Conservation (phyloP, 2,113 vertebrate species). For the Brachyistius frenatus region DNA sequence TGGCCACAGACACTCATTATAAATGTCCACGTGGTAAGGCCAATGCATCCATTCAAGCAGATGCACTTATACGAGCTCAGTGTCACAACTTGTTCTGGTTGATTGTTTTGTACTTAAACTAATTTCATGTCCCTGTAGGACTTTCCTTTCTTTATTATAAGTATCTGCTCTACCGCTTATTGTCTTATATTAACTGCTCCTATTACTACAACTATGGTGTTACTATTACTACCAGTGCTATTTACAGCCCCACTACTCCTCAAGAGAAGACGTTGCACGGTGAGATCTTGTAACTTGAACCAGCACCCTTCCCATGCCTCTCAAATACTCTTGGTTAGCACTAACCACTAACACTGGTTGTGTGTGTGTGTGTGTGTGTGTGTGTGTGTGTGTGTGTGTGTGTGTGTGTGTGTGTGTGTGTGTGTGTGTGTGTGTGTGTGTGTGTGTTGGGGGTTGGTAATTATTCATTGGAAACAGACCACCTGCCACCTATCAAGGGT, state of each 20-base stretch:
- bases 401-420: too few species aligned
- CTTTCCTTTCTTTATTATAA: background rate
- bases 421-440: slow-evolving; percentile 12
- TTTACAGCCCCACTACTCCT: slow-evolving; percentile 20
- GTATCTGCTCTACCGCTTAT: background rate
- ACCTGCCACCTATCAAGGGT: slow-evolving; percentile 8
- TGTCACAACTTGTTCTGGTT: background rate
- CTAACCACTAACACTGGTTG: background rate
- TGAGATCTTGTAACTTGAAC: slow-evolving; percentile 17
- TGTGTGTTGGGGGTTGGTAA: background rate
- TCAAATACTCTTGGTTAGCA: background rate
- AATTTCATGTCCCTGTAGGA: background rate
- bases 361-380: background rate
- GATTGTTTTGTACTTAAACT: background rate
- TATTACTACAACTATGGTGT: slow-evolving; percentile 21
- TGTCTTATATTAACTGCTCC: background rate
- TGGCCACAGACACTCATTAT: background rate
- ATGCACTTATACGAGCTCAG: background rate
- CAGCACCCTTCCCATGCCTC: background rate
- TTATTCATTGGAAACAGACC: slow-evolving; percentile 5
- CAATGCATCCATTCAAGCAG: background rate
- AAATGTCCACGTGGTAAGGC: background rate
- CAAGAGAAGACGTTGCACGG: slow-evolving; percentile 13
- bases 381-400: too few species aligned
- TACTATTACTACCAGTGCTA: slow-evolving; percentile 9